These are phyloP conservation scores for Atta cephalotes DNA, from an alignment of 1,140 invertebrate genomes.

Conservation along the genomic window DNA sequence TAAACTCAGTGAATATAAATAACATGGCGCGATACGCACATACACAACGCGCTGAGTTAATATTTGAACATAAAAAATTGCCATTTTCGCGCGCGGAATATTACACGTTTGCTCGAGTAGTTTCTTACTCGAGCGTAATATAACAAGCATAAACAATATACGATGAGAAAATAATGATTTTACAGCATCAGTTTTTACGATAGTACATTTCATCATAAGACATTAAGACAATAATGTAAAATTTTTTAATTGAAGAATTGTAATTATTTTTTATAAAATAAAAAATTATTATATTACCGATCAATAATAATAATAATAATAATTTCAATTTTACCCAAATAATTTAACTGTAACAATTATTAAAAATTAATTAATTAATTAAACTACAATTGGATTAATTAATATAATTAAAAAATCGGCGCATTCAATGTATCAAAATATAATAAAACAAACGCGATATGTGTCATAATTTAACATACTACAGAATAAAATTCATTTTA, in stretches of 20 bases:
- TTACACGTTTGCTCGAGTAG: not conserved
- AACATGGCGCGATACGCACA: not conserved
- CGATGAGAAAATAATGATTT: constrained; percentile 6
- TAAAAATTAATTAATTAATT: not conserved
- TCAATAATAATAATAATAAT: not conserved
- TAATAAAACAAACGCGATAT: not conserved
- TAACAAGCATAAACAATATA: constrained; percentile 3
- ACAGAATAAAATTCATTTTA: not conserved
- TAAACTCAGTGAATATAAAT: constrained; percentile 33
- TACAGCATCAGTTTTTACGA: not conserved
- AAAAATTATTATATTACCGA: not conserved
- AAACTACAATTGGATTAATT: not conserved
- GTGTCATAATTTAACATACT: no score
- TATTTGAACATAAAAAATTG: constrained; percentile 35
- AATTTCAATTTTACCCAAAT: not conserved
- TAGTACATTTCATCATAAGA: not conserved
- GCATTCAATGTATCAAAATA: not conserved
- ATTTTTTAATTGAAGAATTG: not conserved
- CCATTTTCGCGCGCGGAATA: constrained; percentile 14
- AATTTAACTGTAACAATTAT: constrained; percentile 12
- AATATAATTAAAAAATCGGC: not conserved
- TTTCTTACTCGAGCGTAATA: not conserved
- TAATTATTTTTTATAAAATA: not conserved
- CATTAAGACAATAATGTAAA: not conserved
- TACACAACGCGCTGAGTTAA: constrained; percentile 6